Percentiles rank a stretch among this genome's conserved stretches.
Evolutionary conservation across 2,797 vertebrate genomes (phyloP).

Genomic region (Tauraco hartlaubi): DNA sequence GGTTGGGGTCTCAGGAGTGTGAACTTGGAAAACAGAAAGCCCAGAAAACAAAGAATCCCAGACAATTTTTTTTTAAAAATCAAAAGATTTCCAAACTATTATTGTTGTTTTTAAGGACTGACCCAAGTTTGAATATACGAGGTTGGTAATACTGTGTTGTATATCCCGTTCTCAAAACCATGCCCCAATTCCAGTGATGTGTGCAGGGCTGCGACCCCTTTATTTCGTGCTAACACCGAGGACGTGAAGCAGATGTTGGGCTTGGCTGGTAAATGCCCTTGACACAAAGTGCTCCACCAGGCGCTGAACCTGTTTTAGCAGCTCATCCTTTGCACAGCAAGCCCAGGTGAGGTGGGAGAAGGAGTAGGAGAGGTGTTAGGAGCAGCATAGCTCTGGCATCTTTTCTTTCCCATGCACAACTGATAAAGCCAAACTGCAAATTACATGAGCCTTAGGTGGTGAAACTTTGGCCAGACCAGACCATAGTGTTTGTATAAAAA

Average conservation of each 20-base stretch:
- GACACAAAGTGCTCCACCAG: fast-evolving
- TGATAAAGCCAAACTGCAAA: background rate
- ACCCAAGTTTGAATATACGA: background rate
- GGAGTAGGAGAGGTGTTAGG: background rate
- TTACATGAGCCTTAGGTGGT: background rate
- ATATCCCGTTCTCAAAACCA: background rate
- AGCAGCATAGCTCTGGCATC: background rate
- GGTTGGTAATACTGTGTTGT: background rate
- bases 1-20: background rate
- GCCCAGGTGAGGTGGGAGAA: background rate
- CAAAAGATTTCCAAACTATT: background rate
- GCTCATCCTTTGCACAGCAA: fast-evolving
- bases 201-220: background rate
- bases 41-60: background rate
- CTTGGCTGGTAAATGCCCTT: background rate
- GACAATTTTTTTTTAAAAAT: background rate
- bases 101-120: background rate
- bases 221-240: background rate
- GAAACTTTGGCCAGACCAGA: background rate
- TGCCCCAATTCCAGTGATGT: background rate
- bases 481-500: background rate
- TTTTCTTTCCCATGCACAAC: background rate
- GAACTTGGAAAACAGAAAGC: background rate
- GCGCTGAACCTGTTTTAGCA: background rate
- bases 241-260: background rate